Conservation (phyloP, 1,140 invertebrate genomes). For the Mesaphorura yosii region DNA sequence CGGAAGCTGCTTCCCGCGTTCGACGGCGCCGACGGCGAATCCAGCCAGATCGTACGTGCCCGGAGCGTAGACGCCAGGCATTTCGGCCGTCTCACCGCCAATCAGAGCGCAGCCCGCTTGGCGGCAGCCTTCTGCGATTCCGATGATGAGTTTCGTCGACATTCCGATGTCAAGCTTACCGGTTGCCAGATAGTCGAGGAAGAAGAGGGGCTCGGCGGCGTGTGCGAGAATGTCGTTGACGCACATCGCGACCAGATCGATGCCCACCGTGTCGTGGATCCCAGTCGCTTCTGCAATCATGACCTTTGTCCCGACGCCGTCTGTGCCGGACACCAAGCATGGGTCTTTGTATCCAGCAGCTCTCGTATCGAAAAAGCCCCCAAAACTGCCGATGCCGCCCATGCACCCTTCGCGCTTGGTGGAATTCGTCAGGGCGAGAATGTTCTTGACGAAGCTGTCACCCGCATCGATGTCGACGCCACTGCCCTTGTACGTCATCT, state of each 20-base stretch:
- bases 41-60: constrained; percentile 92
- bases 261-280: constrained; percentile 74
- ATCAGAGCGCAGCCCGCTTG: constrained; percentile 76
- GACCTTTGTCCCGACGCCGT: constrained; percentile 93
- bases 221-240: constrained; percentile 92
- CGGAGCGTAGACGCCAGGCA: constrained; percentile 80
- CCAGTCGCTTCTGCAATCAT: constrained; percentile 65
- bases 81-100: constrained; percentile 90
- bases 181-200: constrained; percentile 93
- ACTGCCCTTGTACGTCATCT: constrained; percentile 76
- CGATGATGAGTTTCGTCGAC: constrained; percentile 64
- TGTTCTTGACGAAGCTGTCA: constrained; percentile 66
- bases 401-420: constrained; percentile 60
- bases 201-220: constrained; percentile 88
- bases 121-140: constrained; percentile 76
- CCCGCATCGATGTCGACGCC: constrained; percentile 91
- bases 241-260: constrained; percentile 95
- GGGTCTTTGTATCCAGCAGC: constrained; percentile 60
- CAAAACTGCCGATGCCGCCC: constrained; percentile 79
- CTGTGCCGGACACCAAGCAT: constrained; percentile 82
- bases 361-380: constrained; percentile 74
- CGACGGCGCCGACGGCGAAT: constrained; percentile 85
- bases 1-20: constrained; percentile 62
- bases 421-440: constrained; percentile 60
- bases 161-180: constrained; percentile 64